A percentile compares a stretch with the other conserved stretches of the same genome.
phyloP scores from a whole-genome alignment of 2,113 vertebrate species.

The Gila orcuttii region DNA sequence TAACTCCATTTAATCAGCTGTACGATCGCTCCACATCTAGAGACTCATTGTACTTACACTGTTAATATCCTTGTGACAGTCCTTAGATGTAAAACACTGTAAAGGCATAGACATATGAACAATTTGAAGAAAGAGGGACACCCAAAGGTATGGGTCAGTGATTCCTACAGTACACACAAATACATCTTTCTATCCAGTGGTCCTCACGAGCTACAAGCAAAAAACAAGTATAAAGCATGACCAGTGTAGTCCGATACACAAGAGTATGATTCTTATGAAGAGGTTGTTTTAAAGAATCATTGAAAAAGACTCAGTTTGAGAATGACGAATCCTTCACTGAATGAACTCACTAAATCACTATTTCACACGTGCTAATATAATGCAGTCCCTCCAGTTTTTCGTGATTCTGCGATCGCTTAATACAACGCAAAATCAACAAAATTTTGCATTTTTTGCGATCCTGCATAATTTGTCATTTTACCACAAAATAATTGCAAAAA shows the following conservation, averaged over 20 bases:
- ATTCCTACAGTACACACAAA: neutral
- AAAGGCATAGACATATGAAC: neutral
- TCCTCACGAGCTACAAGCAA: neutral
- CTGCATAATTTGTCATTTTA: neutral
- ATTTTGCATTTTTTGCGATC: neutral
- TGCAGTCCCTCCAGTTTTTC: neutral
- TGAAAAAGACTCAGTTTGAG: neutral
- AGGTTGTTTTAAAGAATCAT: neutral
- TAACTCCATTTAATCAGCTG: conserved; percentile 32
- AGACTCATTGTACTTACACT: neutral
- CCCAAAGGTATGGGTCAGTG: neutral
- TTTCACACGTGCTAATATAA: neutral
- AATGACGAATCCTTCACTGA: neutral
- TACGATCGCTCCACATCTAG: neutral
- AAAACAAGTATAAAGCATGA: neutral
- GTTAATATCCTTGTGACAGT: conserved; percentile 1
- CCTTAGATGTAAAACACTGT: neutral
- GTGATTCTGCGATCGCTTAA: neutral
- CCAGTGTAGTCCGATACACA: no score
- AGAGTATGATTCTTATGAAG: neutral
- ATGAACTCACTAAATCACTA: neutral
- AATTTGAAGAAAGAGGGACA: neutral
- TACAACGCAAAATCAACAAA: neutral
- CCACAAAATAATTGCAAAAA: neutral
- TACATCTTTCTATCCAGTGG: conserved; percentile 15